Base-by-base conservation (phyloP, 2,113 vertebrate species). In the Neotoma lepida region DNA sequence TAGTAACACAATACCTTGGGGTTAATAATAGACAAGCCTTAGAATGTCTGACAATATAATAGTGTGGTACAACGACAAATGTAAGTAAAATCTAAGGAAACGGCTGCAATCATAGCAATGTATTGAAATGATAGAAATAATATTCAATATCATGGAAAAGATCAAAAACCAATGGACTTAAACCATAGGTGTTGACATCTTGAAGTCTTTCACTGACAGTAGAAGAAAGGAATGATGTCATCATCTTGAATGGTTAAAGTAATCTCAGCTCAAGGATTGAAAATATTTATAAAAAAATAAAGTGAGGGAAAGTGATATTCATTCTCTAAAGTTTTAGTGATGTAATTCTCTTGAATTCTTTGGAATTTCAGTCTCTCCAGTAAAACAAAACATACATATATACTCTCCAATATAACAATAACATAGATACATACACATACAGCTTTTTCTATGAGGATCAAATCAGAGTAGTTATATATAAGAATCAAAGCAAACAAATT, bases 81-180 rank as follows among this genome's bases (percentile, higher is more conserved):
- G n/a, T 2, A 81, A 91, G 63, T 68, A 71, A 46, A 85, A 33
- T 44, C 6, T 88, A 73, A 58, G 6, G 13, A 81, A 68, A 17
- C 86, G 9, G 5, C 24, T 71, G 1, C 49, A 88, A 87, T 81
- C 30, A 44, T 80, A 95, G 39, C 22, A 81, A 44, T 82, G 33
- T 87, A 94, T 86, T 94, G 88, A 90, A 70, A 82, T 87, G 46
- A 4, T 68, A 86, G 30, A 73, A 2, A 26, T 30, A 61, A 86
- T 68, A 78, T 39, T 49, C 9, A 96, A 91, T 73, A 91, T 93
- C 22, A 58, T 49, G 41, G 24, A 71, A 92, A 93, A 68, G 8
- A 35, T n/a, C 86, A 82, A 90, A 74, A 7, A 4, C 28, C 81
- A 66, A 88, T 56, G n/a, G 56, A 63, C 76, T 54, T 93, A 63